A percentile compares a stretch with the other conserved stretches of the same genome.
Evolutionary conservation across 2,888 invertebrate species (phyloP).

Genomic region (Cantharis flavilabris): DNA sequence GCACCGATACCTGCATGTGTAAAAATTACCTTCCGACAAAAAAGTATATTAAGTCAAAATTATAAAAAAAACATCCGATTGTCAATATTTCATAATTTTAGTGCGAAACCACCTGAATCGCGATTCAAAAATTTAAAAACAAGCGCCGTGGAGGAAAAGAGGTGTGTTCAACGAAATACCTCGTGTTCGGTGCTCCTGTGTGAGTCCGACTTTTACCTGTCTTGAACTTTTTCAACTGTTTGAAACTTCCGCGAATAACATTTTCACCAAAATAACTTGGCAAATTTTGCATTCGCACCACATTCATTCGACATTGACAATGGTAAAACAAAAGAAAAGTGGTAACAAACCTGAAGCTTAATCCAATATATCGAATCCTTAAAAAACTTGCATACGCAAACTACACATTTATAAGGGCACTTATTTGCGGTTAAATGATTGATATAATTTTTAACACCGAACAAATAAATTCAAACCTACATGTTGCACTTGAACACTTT

Average conservation of each 20-base stretch:
- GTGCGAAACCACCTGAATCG: neutral
- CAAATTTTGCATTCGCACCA: neutral
- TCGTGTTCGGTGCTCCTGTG: conserved; percentile 44
- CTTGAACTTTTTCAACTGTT: conserved; percentile 42
- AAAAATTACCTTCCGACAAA: neutral
- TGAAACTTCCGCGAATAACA: conserved; percentile 40
- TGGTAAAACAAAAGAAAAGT: neutral
- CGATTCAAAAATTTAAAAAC: conserved; percentile 4
- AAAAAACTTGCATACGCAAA: conserved; percentile 39
- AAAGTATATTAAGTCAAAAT: too few species aligned
- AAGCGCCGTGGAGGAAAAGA: conserved; percentile 19
- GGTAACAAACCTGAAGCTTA: conserved; percentile 19
- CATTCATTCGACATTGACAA: neutral
- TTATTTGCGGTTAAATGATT: conserved; percentile 13
- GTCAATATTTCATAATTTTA: neutral
- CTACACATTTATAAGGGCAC: conserved; percentile 33
- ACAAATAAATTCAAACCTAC: conserved; percentile 11
- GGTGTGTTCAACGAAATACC: conserved; percentile 35
- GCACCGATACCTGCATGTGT: neutral
- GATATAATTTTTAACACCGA: conserved; percentile 6
- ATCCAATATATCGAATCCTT: conserved; percentile 45
- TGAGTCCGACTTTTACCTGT: conserved; percentile 53
- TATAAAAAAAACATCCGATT: neutral
- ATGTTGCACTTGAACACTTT: conserved; percentile 15
- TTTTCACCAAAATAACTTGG: conserved; percentile 16